Percentiles rank a stretch among this genome's conserved stretches.
Evolutionary conservation across 2,888 invertebrate genomes (phyloP).

Genomic region (Cacoxenus indagator): DNA sequence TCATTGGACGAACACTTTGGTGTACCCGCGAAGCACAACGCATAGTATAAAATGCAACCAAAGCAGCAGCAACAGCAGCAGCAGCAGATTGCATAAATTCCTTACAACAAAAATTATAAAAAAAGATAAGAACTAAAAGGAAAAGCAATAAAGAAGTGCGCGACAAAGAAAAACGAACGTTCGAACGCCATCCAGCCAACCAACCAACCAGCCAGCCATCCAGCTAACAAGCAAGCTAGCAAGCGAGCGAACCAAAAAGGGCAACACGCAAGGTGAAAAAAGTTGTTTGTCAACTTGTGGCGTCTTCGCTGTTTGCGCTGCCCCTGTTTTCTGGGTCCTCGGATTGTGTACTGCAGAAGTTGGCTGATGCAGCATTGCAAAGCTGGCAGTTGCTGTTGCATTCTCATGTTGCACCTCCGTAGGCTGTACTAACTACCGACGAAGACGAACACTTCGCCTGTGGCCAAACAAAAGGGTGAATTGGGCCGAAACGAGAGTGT

Average conservation of each 20-base stretch:
- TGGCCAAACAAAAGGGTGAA: constrained; percentile 40
- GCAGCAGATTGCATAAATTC: constrained; percentile 51
- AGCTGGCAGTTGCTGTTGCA: not conserved
- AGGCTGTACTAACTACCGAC: constrained; percentile 25
- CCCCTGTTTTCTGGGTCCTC: not conserved
- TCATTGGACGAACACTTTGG: not conserved
- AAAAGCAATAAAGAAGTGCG: constrained; percentile 39
- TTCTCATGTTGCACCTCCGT: not conserved
- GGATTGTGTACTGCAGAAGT: not conserved
- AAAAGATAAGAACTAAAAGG: constrained; percentile 27
- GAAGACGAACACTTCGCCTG: constrained; percentile 57
- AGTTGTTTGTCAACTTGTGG: constrained; percentile 70
- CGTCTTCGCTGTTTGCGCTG: constrained; percentile 32
- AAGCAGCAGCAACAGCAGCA: constrained; percentile 19
- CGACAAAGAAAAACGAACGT: constrained; percentile 22
- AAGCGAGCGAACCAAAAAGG: constrained; percentile 20
- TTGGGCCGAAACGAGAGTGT: not conserved
- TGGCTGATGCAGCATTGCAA: constrained; percentile 30
- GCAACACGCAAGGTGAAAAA: constrained; percentile 60
- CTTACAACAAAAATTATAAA: constrained; percentile 37
- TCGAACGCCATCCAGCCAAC: constrained; percentile 1
- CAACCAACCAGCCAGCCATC: constrained; percentile 8
- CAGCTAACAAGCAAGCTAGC: no score
- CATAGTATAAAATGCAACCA: constrained; percentile 22
- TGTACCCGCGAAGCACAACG: constrained; percentile 8